Evolutionary conservation across 2,888 invertebrate genomes (phyloP), one percentile per base, ranked within the genome.

Genomic region (Myopa testacea): DNA sequence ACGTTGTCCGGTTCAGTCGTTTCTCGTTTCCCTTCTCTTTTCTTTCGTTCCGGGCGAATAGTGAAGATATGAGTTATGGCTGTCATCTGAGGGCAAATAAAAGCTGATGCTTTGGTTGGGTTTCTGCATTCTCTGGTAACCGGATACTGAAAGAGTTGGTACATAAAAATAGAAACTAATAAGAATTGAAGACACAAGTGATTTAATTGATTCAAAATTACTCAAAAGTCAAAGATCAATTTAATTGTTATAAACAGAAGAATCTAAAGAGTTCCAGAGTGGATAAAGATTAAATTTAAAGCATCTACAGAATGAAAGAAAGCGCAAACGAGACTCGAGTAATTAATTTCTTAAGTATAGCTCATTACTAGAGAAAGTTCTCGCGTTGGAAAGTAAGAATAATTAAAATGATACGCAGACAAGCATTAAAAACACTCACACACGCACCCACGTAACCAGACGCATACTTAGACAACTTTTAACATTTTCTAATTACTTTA

Each of bases 401-500:
- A 78, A 75, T 76, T 79, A 78, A 62, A 63, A 73, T 26, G 73
- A 62, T 34, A 19, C 19, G 5, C 40, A 72, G n/a, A 60, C 40
- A 60, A 37, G 14, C 60, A 6, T n/a, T n/a, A n/a, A n/a, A n/a
- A n/a, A n/a, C 45, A 45, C 8, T 14, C 12, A 38, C n/a, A 75
- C 3, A 58, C 58, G 37, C 55, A 14, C 14, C 1, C 19, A 60
- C 16, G 34, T 8, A 40, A 7, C 65, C 38, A 1, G n/a, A 40
- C 37, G 34, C 19, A 40, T n/a, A 75, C 38, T n/a, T 34, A 73
- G 45, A 63, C 52, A 79, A 70, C 68, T 68, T 69, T 45, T 68
- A 55, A 78, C 65, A 73, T 73, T 75, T 75, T 67, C 75, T 75
- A 80, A 78, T 78, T 80, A 78, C 75, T 50, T 55, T 78, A 80